Conservation (phyloP, 1,140 invertebrate species). For the Zeugodacus cucurbitae region DNA sequence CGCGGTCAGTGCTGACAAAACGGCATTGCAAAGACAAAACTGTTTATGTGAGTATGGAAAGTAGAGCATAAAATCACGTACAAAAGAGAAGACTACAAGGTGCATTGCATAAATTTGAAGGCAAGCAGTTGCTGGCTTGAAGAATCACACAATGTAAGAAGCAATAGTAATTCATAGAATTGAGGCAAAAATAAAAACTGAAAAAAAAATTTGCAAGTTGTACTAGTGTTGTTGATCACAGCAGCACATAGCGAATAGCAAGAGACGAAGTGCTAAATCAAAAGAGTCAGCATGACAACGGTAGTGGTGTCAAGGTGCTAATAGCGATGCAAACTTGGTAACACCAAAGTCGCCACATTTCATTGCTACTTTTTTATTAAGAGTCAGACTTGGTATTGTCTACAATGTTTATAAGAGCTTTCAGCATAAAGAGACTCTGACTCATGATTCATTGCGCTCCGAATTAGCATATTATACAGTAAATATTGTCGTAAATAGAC, state of each 20-base stretch:
- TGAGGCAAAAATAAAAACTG: neutral
- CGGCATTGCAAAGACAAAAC: neutral
- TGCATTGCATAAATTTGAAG: neutral
- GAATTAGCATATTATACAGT: neutral
- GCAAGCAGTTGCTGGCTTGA: neutral
- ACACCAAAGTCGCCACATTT: neutral
- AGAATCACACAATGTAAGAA: neutral
- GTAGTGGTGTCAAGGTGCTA: conserved; percentile 4
- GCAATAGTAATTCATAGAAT: neutral
- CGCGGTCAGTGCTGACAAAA: neutral
- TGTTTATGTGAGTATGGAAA: neutral
- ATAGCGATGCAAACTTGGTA: neutral
- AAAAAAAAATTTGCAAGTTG: neutral
- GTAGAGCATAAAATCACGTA: conserved; percentile 4
- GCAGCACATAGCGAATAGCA: too few relatives aligned
- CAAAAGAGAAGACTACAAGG: neutral
- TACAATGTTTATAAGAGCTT: neutral
- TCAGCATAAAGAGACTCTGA: neutral
- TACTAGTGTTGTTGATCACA: neutral
- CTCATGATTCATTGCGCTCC: neutral
- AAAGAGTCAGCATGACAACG: neutral
- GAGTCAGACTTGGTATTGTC: neutral
- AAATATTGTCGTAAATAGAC: neutral
- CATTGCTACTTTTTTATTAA: neutral
- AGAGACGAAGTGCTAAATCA: too few relatives aligned